Base-by-base conservation (phyloP, 1,140 invertebrate genomes). In the Drosophila subobscura region DNA sequence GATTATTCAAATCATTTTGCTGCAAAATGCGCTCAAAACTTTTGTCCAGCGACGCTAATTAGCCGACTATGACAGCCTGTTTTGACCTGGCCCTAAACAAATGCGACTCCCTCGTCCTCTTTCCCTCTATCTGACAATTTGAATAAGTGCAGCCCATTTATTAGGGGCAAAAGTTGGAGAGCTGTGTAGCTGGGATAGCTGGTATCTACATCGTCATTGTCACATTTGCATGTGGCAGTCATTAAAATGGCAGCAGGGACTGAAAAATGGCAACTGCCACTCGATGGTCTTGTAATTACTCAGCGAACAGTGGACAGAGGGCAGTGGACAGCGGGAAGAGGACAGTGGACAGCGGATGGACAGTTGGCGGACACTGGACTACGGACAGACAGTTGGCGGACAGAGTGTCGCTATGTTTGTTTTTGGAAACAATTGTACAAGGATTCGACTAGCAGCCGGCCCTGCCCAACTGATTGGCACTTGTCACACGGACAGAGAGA, bases 191-290 rank as follows among this genome's bases (percentile, higher is more conserved):
- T 37, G 29, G 7, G 29, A 25, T 33, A 12, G 25, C 7, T 29
- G 46, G 10, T 72, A 73, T 73, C 68, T 63, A 73, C 71, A 73
- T 86, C 72, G 80, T 79, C 79, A 72, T 79, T 57, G 72, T 79
- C 80, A 55, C 80, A 85, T 86, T 85, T 85, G 72, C 80, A 85
- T 85, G 81, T 57, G 72, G 64, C 60, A 66, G 72, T 72, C 71
- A 83, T 74, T 70, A 84, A 84, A 84, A 72, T 77, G 61, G 72
- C 71, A 46, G 61, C 56, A 41, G 37, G 46, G 60, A 55, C 74
- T 86, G 73, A 85, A 85, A 86, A 85, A 85, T 85, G 80, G 86
- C 80, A 86, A 85, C 81, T 80, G 68, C 64, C 81, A 63, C 46
- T 66, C 58, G 44, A 57, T 72, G 63, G 49, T 50, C 73, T 74